Conservation (phyloP, 2,113 vertebrate genomes). For the Delphinapterus leucas region DNA sequence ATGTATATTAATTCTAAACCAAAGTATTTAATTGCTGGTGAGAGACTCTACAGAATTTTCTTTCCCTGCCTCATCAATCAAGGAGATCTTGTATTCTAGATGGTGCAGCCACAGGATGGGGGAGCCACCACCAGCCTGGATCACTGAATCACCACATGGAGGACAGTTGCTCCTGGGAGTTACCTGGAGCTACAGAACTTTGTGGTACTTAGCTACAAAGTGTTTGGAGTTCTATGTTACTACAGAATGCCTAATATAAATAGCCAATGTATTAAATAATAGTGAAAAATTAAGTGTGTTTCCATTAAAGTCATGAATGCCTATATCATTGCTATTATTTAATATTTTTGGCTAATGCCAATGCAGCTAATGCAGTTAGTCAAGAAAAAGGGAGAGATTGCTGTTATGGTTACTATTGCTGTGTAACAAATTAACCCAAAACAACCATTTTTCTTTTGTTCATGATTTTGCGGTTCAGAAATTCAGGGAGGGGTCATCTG, state of each 20-base stretch:
- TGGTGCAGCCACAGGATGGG: not conserved
- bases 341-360: not conserved
- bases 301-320: not conserved
- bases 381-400: not conserved
- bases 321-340: not conserved
- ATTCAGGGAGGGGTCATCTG: not conserved
- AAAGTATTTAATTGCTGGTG: not conserved
- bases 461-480: not conserved
- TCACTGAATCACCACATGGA: not conserved
- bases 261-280: not conserved
- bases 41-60: not conserved
- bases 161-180: not conserved
- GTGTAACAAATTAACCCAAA: not conserved
- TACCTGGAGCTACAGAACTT: not conserved
- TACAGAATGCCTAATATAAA: not conserved
- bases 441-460: not conserved
- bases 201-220: not conserved
- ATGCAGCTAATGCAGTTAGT: not conserved
- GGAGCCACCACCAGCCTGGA: not conserved
- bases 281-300: not conserved
- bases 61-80: not conserved
- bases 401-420: not conserved
- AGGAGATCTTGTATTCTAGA: not conserved
- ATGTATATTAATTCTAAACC: not conserved
- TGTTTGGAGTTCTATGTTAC: not conserved